Percentiles rank a stretch among this genome's conserved stretches.
phyloP scores from a whole-genome alignment of 1,140 invertebrate genomes.

The Zaprionus lachaisei region DNA sequence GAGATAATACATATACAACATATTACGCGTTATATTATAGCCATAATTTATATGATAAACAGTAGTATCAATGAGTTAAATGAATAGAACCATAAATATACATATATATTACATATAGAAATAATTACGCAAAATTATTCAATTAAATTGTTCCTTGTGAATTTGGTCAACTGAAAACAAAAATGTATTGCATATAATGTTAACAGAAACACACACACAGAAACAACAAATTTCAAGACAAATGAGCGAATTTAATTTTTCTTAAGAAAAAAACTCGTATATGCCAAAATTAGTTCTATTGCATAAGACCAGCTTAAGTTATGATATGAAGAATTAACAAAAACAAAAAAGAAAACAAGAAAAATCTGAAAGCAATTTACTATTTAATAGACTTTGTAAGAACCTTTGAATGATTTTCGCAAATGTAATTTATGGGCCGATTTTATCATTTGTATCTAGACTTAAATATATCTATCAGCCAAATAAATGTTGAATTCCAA shows the following conservation, averaged over 20 bases:
- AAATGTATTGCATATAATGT: slow-evolving; percentile 51
- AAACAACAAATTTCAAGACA: slow-evolving; percentile 47
- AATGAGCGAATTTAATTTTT: slow-evolving; percentile 80
- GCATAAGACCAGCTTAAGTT: slow-evolving; percentile 32
- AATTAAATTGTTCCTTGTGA: slow-evolving; percentile 42
- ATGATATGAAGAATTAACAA: slow-evolving; percentile 28
- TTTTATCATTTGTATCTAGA: slow-evolving; percentile 26
- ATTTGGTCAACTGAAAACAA: slow-evolving; percentile 25
- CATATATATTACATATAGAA: slow-evolving; percentile 9
- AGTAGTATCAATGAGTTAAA: slow-evolving; percentile 24
- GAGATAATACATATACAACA: slow-evolving; percentile 17
- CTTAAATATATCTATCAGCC: slow-evolving; percentile 8
- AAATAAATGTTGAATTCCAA: slow-evolving; percentile 16
- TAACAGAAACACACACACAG: slow-evolving; percentile 36
- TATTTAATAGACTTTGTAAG: slow-evolving; percentile 73
- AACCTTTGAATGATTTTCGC: slow-evolving; percentile 34
- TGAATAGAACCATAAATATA: slow-evolving; percentile 8
- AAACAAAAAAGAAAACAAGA: slow-evolving; percentile 29
- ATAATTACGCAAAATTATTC: slow-evolving; percentile 28
- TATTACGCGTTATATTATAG: slow-evolving; percentile 28
- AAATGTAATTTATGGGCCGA: slow-evolving; percentile 43
- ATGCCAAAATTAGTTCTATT: slow-evolving; percentile 45
- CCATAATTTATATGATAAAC: slow-evolving; percentile 25
- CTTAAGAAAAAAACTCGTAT: slow-evolving; percentile 52
- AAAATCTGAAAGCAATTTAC: slow-evolving; percentile 73